Percentiles rank a stretch among this genome's conserved stretches.
Conservation (phyloP, 2,888 invertebrate species). For the Melinaea menophilus region DNA sequence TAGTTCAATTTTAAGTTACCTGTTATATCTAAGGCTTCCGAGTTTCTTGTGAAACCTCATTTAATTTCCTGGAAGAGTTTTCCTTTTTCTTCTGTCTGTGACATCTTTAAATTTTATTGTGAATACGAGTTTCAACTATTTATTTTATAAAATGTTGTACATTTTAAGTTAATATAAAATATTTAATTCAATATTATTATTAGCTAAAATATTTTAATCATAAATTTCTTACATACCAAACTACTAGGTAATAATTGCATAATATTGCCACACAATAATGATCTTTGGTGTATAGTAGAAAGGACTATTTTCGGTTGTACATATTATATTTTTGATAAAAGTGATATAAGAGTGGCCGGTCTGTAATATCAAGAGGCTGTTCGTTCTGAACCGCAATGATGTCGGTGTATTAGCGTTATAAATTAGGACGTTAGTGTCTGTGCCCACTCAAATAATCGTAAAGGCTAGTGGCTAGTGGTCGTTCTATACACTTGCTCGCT, state of each 20-base stretch:
- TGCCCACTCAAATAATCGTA: conserved; percentile 73
- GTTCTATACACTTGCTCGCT: conserved; percentile 62
- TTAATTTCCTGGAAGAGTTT: too few species aligned
- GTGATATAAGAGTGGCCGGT: conserved; percentile 34
- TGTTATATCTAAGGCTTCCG: too few species aligned
- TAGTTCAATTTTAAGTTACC: too few species aligned
- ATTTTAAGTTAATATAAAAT: too few species aligned
- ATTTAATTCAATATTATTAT: not conserved
- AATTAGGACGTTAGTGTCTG: conserved; percentile 71
- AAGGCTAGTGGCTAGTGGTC: conserved; percentile 54
- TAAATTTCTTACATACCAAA: not conserved
- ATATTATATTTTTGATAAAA: conserved; percentile 14
- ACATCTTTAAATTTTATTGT: too few species aligned
- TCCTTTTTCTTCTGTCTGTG: too few species aligned
- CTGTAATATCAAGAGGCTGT: conserved; percentile 29
- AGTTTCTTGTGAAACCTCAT: too few species aligned
- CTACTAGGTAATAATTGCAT: not conserved
- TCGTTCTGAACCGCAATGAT: conserved; percentile 49
- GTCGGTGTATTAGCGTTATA: conserved; percentile 72
- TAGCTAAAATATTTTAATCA: too few species aligned
- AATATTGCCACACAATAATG: conserved; percentile 3
- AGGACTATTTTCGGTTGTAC: not conserved
- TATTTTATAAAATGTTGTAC: too few species aligned
- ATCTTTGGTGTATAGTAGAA: not conserved
- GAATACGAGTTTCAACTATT: too few species aligned